Evolutionary conservation across 2,888 invertebrate genomes (phyloP), one percentile per base, ranked within the genome.

Genomic region (Actias luna): DNA sequence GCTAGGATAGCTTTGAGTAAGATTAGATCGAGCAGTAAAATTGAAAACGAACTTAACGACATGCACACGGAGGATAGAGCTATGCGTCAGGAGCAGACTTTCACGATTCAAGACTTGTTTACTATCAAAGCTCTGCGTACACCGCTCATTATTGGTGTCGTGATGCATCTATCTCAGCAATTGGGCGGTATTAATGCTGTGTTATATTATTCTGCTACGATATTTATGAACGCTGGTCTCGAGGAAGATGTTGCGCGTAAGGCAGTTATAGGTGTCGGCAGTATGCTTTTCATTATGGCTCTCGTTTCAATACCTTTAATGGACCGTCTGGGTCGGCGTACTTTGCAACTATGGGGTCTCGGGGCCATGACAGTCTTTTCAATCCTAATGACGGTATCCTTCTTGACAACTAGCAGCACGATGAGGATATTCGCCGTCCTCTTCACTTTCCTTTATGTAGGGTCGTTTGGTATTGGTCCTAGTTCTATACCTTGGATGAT

Each of bases 251-350:
- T 91, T 39, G 95, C 96, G 39, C 92, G 95, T 67, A 93, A 94
- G 75, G 95, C 96, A 18, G 95, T 95, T 5, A 95, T 96, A 63
- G 96, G 95, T 31, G 95, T 94, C 1, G 96, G 96, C 42, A 94
- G 94, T 60, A 94, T 95, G 64, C 93, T 96, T 89, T 95, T 96
- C 42, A 82, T 94, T 59, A 96, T 96, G 96, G 96, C 96, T 5
- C 81, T 96, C n/a, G 94, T 96, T 7, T 95, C 96, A 8, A 95
- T 96, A 66, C 95, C 95, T n/a, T 80, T 96, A 70, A 96, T 96
- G 94, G 96, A 96, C 79, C 90, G 94, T 22, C 90, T 95, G 52
- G 96, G 96, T 14, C 87, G 96, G 65, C 92, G 96, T 60, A 95
- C 95, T 0, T 87, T 96, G 59, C 96, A 96, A 79, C 89, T 96